Base-by-base conservation (phyloP, 2,888 invertebrate species). In the Agriopis leucophaearia region DNA sequence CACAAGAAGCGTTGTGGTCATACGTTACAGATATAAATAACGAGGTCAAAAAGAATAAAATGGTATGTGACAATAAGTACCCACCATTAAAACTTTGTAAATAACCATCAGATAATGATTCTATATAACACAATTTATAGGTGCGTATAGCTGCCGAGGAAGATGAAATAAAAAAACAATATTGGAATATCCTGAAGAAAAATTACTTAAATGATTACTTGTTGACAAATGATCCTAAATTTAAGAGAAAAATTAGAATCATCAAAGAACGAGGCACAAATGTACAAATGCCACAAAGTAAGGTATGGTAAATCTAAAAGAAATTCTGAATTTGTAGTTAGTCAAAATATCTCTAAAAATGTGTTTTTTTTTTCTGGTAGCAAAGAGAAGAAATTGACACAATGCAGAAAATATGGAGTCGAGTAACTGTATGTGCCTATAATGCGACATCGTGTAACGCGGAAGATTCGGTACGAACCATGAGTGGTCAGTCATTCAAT, bases 401-500 rank as follows among this genome's bases (percentile, higher is more conserved):
- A 50, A 94, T 94, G 93, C 93, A 94, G 75, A 85, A 88, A 69
- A 90, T 92, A 62, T 93, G 93, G 93, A 92, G 91, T 66, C 81
- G 89, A 47, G 92, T 89, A n/a, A 82, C 88, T n/a, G 83, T 94
- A 3, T 94, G 93, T 76, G 85, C 88, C 8, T 92, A 88, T 69
- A 91, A 92, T 71, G 69, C 79, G 8, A 77, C 81, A 35, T 73
- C 76, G 45, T 93, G 92, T 72, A 83, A 74, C 55, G 75, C 77
- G 42, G 91, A 92, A 74, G 88, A 90, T 73, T 86, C 89, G 64
- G 73, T 84, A 75, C 87, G 85, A 78, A 88, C 88, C 50, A 90
- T 93, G 89, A 91, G 85, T 81, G 93, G 93, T 93, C 71, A 84
- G 90, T 86, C n/a, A 60, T 58, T 63, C 18, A 40, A 63, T 54